phyloP scores from a whole-genome alignment of 2,113 vertebrate genomes.

The Rhipidura dahli region DNA sequence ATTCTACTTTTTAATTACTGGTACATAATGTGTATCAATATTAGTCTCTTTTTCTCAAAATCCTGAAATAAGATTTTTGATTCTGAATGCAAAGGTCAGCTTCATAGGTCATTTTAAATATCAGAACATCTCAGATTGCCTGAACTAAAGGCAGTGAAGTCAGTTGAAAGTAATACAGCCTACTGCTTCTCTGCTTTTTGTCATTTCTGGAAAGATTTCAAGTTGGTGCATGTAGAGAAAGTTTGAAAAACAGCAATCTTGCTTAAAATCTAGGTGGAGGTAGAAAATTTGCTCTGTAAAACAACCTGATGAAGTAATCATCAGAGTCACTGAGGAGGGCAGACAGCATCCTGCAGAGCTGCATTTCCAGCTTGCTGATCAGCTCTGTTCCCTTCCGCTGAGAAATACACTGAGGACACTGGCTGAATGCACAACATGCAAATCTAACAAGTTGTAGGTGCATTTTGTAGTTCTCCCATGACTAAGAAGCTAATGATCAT shows the following conservation, averaged over 20 bases:
- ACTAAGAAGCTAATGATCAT: neutral
- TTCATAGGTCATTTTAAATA: neutral
- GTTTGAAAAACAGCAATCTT: conserved; percentile 12
- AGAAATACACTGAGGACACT: neutral
- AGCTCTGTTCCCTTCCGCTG: neutral
- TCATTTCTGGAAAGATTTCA: neutral
- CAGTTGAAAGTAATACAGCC: neutral
- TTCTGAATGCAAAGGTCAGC: neutral
- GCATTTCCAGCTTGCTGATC: neutral
- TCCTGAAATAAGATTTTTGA: neutral
- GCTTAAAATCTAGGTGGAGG: neutral
- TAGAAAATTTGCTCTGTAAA: neutral
- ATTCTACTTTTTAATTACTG: neutral
- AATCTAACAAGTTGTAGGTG: neutral
- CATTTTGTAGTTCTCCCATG: neutral
- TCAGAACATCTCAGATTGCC: neutral
- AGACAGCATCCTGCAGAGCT: neutral
- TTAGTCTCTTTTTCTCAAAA: neutral
- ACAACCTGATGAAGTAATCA: neutral
- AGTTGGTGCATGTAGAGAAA: neutral
- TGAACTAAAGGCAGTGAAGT: neutral
- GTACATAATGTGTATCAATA: neutral
- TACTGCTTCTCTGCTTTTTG: neutral
- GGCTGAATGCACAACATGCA: neutral
- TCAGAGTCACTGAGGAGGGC: neutral